phyloP scores from a whole-genome alignment of 2,113 vertebrate species.

The Petromus typicus region DNA sequence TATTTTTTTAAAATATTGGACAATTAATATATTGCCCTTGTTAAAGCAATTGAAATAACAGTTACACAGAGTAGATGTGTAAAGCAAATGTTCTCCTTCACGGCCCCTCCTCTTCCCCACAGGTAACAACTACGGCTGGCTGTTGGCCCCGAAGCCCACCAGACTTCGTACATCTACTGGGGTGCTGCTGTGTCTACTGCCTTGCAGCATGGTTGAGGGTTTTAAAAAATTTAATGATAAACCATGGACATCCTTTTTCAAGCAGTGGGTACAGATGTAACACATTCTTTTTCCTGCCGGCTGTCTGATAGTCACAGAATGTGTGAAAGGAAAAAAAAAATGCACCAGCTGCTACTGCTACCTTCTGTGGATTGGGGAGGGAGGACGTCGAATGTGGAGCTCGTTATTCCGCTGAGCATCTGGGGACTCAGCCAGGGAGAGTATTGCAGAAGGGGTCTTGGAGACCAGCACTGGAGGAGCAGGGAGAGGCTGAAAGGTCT shows the following conservation, averaged over 20 bases:
- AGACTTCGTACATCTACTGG: background rate
- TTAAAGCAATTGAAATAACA: conserved; percentile 16
- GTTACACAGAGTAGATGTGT: background rate
- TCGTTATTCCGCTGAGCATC: background rate
- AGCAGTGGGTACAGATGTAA: background rate
- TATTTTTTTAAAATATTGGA: background rate
- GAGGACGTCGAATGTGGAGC: background rate
- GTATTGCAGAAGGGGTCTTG: background rate
- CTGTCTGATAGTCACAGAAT: background rate
- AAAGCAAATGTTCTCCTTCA: background rate
- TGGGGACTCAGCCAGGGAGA: background rate
- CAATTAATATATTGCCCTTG: conserved; percentile 10
- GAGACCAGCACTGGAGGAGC: background rate
- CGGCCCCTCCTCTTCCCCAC: too few relatives aligned
- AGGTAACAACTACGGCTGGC: background rate
- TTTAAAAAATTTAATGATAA: background rate
- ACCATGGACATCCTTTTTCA: background rate
- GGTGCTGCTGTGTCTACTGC: background rate
- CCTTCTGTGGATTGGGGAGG: background rate
- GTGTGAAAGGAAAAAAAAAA: background rate
- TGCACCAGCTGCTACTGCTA: background rate
- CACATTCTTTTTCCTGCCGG: background rate
- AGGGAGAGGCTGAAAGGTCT: too few relatives aligned
- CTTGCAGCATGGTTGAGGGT: background rate
- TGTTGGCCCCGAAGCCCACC: background rate